These are phyloP conservation scores for Leptopilina myrica DNA, from an alignment of 2,888 invertebrate genomes.

Conservation along the genomic window DNA sequence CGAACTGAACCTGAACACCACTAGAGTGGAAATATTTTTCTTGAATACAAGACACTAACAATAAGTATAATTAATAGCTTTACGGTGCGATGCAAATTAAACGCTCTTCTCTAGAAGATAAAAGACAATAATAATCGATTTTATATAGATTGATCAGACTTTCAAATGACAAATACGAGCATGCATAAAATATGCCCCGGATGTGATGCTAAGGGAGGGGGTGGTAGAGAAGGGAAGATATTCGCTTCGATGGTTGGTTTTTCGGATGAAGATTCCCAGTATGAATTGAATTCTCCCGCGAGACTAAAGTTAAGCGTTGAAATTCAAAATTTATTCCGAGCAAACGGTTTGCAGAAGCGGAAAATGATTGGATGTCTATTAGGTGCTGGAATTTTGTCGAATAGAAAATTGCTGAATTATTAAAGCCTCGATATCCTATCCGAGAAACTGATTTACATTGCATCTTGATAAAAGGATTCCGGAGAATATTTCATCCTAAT, in stretches of 20 bases:
- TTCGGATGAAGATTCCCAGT: conserved; percentile 18
- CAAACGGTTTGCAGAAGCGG: conserved; percentile 33
- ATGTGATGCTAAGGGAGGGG: not conserved
- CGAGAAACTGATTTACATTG: conserved; percentile 23
- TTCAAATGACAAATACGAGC: conserved; percentile 51
- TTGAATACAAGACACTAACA: too few species aligned
- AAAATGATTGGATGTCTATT: conserved; percentile 32
- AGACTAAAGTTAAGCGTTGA: conserved; percentile 33
- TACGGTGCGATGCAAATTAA: conserved; percentile 43
- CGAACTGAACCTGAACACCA: too few species aligned
- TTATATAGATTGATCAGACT: conserved; percentile 52
- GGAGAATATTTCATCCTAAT: not conserved
- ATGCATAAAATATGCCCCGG: conserved; percentile 40
- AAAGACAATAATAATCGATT: conserved; percentile 60
- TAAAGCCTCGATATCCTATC: conserved; percentile 34
- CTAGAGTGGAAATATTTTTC: too few species aligned
- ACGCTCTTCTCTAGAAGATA: conserved; percentile 28
- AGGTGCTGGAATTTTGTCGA: conserved; percentile 20
- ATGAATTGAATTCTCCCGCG: conserved; percentile 33
- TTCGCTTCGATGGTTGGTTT: conserved; percentile 26
- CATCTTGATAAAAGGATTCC: conserved; percentile 11
- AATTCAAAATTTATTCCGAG: conserved; percentile 31
- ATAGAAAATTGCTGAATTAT: conserved; percentile 33
- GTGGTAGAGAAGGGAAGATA: not conserved
- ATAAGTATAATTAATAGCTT: conserved; percentile 42